Evolutionary conservation across 1,140 invertebrate genomes (phyloP).

Genomic region (Philaenus spumarius): DNA sequence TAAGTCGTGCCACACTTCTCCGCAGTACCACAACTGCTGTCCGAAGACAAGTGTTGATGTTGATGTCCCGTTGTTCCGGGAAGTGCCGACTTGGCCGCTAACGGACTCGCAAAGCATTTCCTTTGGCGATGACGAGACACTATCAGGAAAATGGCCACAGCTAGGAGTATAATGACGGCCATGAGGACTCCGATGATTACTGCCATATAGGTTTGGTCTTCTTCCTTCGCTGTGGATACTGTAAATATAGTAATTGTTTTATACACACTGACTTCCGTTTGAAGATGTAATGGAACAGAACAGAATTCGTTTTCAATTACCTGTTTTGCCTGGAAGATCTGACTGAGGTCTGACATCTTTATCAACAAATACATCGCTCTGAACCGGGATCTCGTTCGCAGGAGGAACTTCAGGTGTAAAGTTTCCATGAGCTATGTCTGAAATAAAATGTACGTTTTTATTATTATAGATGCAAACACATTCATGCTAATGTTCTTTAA

Average conservation of each 20-base stretch:
- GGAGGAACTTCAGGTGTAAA: constrained; percentile 52
- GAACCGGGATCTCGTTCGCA: constrained; percentile 37
- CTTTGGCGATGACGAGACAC: constrained; percentile 67
- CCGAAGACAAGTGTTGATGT: constrained; percentile 41
- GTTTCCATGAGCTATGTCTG: constrained; percentile 65
- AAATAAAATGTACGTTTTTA: constrained; percentile 24
- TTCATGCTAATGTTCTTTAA: no score
- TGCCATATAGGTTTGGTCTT: constrained; percentile 70
- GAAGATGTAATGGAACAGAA: background rate
- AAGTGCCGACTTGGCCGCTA: constrained; percentile 50
- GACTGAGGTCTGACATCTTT: constrained; percentile 39
- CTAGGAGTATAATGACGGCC: constrained; percentile 66
- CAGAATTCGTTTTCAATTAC: background rate
- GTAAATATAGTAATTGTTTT: constrained; percentile 8
- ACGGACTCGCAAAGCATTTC: constrained; percentile 66
- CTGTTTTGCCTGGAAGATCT: constrained; percentile 28
- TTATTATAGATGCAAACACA: no score
- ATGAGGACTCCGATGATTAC: constrained; percentile 73
- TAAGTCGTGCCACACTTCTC: constrained; percentile 34
- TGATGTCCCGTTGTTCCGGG: constrained; percentile 21
- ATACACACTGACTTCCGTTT: background rate
- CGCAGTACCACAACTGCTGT: constrained; percentile 45
- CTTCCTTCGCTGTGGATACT: constrained; percentile 57
- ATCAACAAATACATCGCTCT: constrained; percentile 46
- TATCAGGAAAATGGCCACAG: constrained; percentile 67